Evolutionary conservation across 2,888 invertebrate species (phyloP).

Genomic region (Heliconius cydno): DNA sequence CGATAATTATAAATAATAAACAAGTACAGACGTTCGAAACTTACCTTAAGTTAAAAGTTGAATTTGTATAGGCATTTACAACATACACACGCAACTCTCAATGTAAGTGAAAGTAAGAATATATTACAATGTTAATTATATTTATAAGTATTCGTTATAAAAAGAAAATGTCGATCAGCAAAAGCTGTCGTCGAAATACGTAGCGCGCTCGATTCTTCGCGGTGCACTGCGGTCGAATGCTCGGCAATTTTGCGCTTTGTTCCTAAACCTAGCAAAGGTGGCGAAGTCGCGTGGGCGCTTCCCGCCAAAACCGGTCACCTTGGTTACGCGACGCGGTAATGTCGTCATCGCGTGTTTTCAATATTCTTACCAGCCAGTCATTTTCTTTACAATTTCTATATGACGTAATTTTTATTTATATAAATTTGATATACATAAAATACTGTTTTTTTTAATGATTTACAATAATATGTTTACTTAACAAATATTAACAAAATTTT

Average conservation of each 20-base stretch:
- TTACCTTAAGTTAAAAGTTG: slow-evolving; percentile 20
- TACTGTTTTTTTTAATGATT: background rate
- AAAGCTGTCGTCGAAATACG: slow-evolving; percentile 72
- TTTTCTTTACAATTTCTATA: slow-evolving; percentile 37
- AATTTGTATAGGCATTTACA: background rate
- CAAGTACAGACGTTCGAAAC: background rate
- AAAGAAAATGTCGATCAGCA: slow-evolving; percentile 71
- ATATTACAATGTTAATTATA: background rate
- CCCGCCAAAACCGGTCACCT: slow-evolving; percentile 79
- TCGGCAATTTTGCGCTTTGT: slow-evolving; percentile 49
- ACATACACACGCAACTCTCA: slow-evolving; percentile 11
- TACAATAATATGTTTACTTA: background rate
- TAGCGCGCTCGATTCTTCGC: slow-evolving; percentile 73
- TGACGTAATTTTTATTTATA: background rate
- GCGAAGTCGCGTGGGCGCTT: slow-evolving; percentile 66
- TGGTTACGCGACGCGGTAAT: slow-evolving; percentile 65
- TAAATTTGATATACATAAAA: background rate
- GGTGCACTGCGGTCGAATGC: slow-evolving; percentile 81
- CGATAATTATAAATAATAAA: background rate
- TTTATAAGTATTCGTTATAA: slow-evolving; percentile 22
- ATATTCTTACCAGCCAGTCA: slow-evolving; percentile 27
- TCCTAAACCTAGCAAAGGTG: slow-evolving; percentile 49
- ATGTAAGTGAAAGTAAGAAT: background rate
- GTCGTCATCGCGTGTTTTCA: slow-evolving; percentile 51
- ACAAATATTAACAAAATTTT: background rate